Evolutionary conservation across 2,797 vertebrate species (phyloP).

Genomic region (Buceros bicornis): DNA sequence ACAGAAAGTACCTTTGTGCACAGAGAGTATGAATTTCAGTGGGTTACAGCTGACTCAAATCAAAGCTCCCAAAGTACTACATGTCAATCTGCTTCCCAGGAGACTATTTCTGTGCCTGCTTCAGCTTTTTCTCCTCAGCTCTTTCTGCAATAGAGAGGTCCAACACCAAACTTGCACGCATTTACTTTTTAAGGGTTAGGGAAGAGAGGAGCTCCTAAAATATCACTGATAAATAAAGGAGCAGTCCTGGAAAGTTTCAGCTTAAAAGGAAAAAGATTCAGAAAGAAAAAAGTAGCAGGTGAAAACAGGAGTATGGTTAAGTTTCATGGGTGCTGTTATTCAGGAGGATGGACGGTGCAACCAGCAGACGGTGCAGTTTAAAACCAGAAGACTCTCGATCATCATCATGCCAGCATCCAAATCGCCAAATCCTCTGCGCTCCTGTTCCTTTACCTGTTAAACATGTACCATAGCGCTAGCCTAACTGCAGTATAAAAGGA

Average conservation of each 20-base stretch:
- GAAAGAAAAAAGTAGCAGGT: background rate
- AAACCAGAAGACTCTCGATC: background rate
- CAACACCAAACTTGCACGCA: background rate
- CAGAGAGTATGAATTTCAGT: background rate
- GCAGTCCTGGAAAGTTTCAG: background rate
- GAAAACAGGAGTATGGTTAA: background rate
- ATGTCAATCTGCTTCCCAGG: background rate
- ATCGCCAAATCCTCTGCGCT: background rate
- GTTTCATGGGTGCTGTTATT: background rate
- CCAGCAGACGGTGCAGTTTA: background rate
- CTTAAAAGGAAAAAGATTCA: background rate
- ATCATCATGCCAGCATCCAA: background rate
- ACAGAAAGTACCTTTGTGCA: constrained; percentile 37
- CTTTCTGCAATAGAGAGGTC: background rate
- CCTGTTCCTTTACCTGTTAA: background rate
- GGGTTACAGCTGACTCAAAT: constrained; percentile 16
- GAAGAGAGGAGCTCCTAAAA: background rate
- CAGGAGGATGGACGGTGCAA: background rate
- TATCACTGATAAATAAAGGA: constrained; percentile 5
- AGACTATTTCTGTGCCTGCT: constrained; percentile 32
- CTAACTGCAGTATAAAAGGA: background rate
- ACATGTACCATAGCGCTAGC: background rate
- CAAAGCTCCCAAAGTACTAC: background rate
- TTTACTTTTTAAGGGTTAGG: background rate
- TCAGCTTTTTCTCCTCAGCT: background rate